Evolutionary conservation across 2,888 invertebrate genomes (phyloP).

Genomic region (Ctena decussata): DNA sequence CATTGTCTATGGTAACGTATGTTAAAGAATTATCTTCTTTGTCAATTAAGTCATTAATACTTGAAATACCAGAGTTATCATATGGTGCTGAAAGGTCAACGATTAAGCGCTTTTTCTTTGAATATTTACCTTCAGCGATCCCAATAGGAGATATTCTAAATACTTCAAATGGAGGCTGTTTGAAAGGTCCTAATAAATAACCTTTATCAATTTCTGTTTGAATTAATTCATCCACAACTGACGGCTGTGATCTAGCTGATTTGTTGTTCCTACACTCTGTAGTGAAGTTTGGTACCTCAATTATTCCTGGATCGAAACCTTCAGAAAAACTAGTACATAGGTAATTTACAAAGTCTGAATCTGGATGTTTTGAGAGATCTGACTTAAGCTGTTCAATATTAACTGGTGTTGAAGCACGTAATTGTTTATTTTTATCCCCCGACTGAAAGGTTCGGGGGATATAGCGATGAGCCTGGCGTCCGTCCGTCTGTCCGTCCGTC

Average conservation of each 20-base stretch:
- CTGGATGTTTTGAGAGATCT: not conserved
- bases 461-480: no score
- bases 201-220: not conserved
- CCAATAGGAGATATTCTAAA: conserved; percentile 22
- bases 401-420: not conserved
- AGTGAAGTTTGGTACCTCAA: not conserved
- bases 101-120: conserved; percentile 49
- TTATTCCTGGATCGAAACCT: not conserved
- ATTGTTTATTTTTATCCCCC: no score
- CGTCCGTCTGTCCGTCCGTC: no score
- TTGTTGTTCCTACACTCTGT: not conserved
- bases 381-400: not conserved
- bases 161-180: not conserved
- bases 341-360: not conserved
- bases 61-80: conserved; percentile 29
- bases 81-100: conserved; percentile 63
- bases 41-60: conserved; percentile 58
- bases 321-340: not conserved
- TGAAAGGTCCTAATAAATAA: not conserved
- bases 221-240: not conserved
- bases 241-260: not conserved
- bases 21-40: conserved; percentile 46
- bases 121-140: conserved; percentile 55
- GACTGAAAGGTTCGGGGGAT: no score
- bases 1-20: conserved; percentile 62